These are phyloP conservation scores for Centropus bengalensis DNA, from an alignment of 2,113 vertebrate genomes.

Conservation along the genomic window DNA sequence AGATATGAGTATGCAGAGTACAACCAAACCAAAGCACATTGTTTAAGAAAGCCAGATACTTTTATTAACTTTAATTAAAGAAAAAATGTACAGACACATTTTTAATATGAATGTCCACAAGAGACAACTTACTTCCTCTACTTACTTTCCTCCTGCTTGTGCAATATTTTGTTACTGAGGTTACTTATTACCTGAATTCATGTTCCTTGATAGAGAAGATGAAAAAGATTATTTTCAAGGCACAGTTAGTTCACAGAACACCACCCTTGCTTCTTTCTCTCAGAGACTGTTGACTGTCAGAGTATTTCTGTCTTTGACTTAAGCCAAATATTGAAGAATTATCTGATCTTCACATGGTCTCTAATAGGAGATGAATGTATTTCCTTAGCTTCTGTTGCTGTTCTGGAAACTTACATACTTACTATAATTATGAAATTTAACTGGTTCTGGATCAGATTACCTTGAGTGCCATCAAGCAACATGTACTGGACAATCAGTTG, in stretches of 20 bases:
- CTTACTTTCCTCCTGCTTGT: neutral
- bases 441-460: too few species aligned
- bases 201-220: neutral
- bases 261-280: neutral
- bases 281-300: neutral
- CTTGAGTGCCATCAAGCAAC: too few species aligned
- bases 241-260: neutral
- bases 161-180: neutral
- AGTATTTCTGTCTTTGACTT: neutral
- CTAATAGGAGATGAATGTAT: neutral
- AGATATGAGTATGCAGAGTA: neutral
- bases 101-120: neutral
- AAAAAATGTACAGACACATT: neutral
- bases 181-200: fast-evolving
- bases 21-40: neutral
- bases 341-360: neutral
- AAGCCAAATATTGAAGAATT: neutral
- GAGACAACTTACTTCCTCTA: neutral
- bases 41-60: neutral
- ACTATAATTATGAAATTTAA: neutral
- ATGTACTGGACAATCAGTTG: too few species aligned
- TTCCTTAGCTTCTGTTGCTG: neutral
- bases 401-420: neutral
- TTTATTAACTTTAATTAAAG: neutral
- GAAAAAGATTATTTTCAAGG: neutral